A percentile compares a stretch with the other conserved stretches of the same genome.
These are phyloP conservation scores for Cinclus cinclus DNA, from an alignment of 2,113 vertebrate genomes.

Conservation along the genomic window DNA sequence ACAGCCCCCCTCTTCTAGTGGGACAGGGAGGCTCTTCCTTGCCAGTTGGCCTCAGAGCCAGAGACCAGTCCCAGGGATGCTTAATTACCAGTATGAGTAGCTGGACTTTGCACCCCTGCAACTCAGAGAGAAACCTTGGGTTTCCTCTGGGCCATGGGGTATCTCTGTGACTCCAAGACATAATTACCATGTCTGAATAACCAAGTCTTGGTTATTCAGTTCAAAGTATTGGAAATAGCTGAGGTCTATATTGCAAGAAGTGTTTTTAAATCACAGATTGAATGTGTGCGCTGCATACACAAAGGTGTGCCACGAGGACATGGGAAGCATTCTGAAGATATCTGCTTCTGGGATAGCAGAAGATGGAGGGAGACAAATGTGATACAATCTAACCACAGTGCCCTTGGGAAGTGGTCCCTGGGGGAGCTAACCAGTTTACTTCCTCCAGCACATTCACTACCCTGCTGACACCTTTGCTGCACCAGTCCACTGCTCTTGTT, in stretches of 20 bases:
- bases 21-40: background rate
- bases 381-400: background rate
- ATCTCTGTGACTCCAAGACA: background rate
- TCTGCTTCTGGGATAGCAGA: background rate
- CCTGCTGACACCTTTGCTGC: background rate
- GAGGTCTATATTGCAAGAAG: background rate
- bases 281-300: background rate
- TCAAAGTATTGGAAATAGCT: background rate
- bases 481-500: rapidly evolving
- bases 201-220: background rate
- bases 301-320: background rate
- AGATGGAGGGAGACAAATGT: background rate
- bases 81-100: background rate
- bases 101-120: background rate
- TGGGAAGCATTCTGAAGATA: rapidly evolving
- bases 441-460: rapidly evolving
- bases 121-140: background rate
- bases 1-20: background rate
- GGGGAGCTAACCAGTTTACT: background rate
- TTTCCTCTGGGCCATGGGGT: background rate
- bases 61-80: background rate
- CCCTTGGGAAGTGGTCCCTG: background rate
- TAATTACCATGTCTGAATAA: background rate
- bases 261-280: background rate
- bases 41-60: background rate